A percentile compares a stretch with the other conserved stretches of the same genome.
These are phyloP conservation scores for Cyanistes caeruleus DNA, from an alignment of 2,113 vertebrate species.

Conservation along the genomic window DNA sequence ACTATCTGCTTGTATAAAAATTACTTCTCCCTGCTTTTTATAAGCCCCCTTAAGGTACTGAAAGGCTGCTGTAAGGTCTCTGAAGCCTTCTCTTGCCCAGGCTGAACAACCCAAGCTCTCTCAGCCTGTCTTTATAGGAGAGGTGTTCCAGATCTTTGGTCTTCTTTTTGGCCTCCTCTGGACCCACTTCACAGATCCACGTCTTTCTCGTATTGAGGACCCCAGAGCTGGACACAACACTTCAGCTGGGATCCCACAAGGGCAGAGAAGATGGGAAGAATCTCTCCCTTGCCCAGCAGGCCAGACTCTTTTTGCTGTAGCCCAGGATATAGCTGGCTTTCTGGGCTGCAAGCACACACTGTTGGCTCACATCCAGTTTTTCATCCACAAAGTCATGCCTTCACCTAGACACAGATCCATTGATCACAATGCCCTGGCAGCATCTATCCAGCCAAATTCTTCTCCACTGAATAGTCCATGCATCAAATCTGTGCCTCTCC, in stretches of 20 bases:
- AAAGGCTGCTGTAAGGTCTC: neutral
- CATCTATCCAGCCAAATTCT: neutral
- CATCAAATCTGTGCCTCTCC: neutral
- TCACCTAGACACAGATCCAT: neutral
- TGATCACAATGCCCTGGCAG: neutral
- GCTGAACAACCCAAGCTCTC: neutral
- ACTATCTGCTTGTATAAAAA: neutral
- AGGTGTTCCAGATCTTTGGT: neutral
- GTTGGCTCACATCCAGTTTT: neutral
- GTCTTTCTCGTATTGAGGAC: neutral
- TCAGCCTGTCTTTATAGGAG: neutral
- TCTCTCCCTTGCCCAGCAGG: neutral
- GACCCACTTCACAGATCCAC: neutral
- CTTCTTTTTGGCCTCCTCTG: neutral
- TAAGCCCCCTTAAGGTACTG: neutral
- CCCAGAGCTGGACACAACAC: neutral
- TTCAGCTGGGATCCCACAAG: neutral
- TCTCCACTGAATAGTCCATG: neutral
- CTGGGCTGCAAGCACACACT: neutral
- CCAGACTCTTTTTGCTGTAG: neutral
- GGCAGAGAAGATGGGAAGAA: neutral
- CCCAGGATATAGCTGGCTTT: neutral
- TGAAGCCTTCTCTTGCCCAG: neutral
- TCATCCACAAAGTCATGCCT: neutral
- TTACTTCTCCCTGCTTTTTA: neutral